phyloP scores from a whole-genome alignment of 1,140 invertebrate genomes.

The Zaprionus camerounensis region DNA sequence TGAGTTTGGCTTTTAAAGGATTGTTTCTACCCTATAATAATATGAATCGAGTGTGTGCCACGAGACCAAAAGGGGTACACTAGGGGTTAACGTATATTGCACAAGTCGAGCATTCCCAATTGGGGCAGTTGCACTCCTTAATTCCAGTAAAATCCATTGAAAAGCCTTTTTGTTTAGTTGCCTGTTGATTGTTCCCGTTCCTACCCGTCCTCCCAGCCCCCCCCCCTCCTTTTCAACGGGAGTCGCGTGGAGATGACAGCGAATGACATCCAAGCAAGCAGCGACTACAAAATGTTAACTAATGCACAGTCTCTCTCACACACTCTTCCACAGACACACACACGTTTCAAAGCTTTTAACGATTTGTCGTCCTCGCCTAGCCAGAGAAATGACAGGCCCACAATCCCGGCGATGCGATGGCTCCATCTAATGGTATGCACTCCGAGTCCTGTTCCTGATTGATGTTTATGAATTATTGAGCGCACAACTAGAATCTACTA shows the following conservation, averaged over 20 bases:
- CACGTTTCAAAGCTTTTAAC: conserved; percentile 35
- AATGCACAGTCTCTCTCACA: conserved; percentile 53
- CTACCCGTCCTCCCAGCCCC: not conserved
- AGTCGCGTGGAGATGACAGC: conserved; percentile 51
- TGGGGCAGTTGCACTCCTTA: conserved; percentile 36
- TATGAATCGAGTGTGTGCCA: not conserved
- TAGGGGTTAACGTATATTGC: not conserved
- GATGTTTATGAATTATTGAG: conserved; percentile 78
- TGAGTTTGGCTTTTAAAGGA: conserved; percentile 6
- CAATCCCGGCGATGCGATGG: conserved; percentile 10
- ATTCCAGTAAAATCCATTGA: conserved; percentile 70
- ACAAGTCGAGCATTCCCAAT: conserved; percentile 1
- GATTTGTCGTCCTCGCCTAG: conserved; percentile 29
- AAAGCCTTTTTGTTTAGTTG: conserved; percentile 48
- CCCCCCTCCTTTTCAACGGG: not conserved
- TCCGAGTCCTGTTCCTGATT: conserved; percentile 51
- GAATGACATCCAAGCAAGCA: conserved; percentile 59
- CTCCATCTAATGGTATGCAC: conserved; percentile 48
- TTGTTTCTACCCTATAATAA: not conserved
- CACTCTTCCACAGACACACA: conserved; percentile 20
- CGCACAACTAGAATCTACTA: conserved; percentile 21
- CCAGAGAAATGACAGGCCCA: conserved; percentile 28
- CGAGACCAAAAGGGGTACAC: not conserved
- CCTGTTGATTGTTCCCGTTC: conserved; percentile 4
- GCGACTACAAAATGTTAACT: conserved; percentile 78